phyloP scores from a whole-genome alignment of 2,888 invertebrate species.

The Liposcelis brunnea region DNA sequence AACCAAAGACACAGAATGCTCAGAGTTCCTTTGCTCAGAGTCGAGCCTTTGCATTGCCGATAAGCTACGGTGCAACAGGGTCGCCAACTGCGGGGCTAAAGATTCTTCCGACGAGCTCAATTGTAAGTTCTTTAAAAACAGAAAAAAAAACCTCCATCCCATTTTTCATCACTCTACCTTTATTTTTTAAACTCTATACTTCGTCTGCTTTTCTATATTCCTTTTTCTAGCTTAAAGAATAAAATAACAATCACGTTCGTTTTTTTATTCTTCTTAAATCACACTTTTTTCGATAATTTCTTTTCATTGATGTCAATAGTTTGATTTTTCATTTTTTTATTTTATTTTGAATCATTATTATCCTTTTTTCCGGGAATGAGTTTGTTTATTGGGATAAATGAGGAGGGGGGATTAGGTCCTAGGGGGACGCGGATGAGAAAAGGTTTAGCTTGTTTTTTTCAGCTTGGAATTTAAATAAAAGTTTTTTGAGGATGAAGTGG shows the following conservation, averaged over 20 bases:
- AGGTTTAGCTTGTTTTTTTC: too few species aligned
- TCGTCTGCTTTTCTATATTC: constrained; percentile 6
- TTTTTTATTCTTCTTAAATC: constrained; percentile 9
- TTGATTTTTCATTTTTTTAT: too few species aligned
- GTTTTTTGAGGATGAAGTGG: too few species aligned
- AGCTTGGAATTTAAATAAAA: too few species aligned
- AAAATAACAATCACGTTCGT: not conserved
- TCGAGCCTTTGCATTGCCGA: constrained; percentile 65
- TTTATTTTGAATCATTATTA: too few species aligned
- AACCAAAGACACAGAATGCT: constrained; percentile 32
- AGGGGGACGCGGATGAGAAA: too few species aligned
- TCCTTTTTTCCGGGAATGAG: too few species aligned
- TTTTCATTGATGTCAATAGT: too few species aligned
- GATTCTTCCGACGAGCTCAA: constrained; percentile 58
- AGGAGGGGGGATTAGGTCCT: too few species aligned
- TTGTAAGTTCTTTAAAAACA: constrained; percentile 42
- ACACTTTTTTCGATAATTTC: constrained; percentile 2
- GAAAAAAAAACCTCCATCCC: constrained; percentile 1
- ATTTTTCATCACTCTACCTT: not conserved
- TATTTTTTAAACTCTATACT: not conserved
- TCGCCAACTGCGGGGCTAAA: constrained; percentile 69
- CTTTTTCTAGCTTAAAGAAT: constrained; percentile 5
- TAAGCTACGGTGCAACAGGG: constrained; percentile 55
- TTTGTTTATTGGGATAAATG: too few species aligned
- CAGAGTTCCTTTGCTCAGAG: constrained; percentile 51